Evolutionary conservation across 2,888 invertebrate species (phyloP).

Genomic region (Octodonta nipae): DNA sequence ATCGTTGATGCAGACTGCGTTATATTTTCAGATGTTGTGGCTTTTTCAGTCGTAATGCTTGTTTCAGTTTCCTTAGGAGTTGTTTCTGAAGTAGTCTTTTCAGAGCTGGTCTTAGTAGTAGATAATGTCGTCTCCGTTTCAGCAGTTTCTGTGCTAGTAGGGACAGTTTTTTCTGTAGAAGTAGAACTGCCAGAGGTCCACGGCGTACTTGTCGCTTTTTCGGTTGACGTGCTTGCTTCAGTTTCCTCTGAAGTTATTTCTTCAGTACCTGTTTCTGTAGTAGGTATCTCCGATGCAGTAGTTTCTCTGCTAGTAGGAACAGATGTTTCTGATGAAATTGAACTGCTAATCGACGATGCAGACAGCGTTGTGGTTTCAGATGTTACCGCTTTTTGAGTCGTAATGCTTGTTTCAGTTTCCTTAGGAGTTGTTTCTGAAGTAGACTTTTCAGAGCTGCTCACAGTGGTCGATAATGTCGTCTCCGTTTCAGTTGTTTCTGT

Average conservation of each 20-base stretch:
- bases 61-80: conserved; percentile 2
- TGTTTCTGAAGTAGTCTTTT: neutral
- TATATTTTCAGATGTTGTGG: conserved; percentile 1
- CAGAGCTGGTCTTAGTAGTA: neutral
- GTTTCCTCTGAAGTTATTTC: neutral
- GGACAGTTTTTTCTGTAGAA: too few species aligned
- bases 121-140: neutral
- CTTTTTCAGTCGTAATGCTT: neutral
- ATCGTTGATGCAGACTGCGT: neutral
- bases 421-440: neutral
- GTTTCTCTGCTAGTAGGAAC: too few species aligned
- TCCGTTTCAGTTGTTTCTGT: neutral
- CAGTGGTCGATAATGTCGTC: neutral
- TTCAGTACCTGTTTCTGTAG: too few species aligned
- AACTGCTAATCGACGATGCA: too few species aligned
- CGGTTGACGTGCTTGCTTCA: neutral
- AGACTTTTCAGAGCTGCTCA: neutral
- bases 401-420: conserved; percentile 1
- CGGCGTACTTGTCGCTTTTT: neutral
- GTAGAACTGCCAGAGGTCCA: too few species aligned
- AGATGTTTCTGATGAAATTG: too few species aligned
- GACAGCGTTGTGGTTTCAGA: neutral
- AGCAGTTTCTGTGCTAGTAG: too few species aligned
- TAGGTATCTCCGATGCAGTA: too few species aligned
- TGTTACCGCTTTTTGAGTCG: neutral